Percentiles rank a stretch among this genome's conserved stretches.
Evolutionary conservation across 2,113 vertebrate species (phyloP).

Genomic region (Varanus komodoensis): DNA sequence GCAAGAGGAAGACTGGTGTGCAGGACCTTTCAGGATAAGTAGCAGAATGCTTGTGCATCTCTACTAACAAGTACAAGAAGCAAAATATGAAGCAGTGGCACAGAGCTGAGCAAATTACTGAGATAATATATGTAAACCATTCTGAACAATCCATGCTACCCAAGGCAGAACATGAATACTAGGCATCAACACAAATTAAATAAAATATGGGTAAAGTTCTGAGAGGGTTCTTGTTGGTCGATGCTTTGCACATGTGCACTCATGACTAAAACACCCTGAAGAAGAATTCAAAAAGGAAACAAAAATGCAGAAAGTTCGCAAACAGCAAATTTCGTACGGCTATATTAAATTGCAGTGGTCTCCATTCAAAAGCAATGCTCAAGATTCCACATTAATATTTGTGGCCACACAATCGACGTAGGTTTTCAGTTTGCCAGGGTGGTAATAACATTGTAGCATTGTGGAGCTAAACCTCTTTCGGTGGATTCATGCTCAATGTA

Average conservation of each 20-base stretch:
- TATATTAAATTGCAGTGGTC: background rate
- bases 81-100: background rate
- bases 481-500: background rate
- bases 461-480: background rate
- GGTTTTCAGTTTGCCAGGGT: background rate
- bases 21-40: no score
- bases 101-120: background rate
- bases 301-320: background rate
- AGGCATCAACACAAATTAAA: background rate
- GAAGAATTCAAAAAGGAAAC: background rate
- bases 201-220: background rate
- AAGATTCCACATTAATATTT: background rate
- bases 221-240: background rate
- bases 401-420: background rate
- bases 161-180: background rate
- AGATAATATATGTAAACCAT: background rate
- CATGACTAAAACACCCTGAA: background rate
- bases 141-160: background rate
- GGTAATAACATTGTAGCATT: background rate
- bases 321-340: background rate
- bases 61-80: background rate
- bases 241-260: background rate
- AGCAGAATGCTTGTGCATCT: no score
- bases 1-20: no score
- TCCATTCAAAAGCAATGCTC: background rate